Percentiles rank a stretch among this genome's conserved stretches.
Evolutionary conservation across 2,113 vertebrate genomes (phyloP).

Genomic region (Octodon degus): DNA sequence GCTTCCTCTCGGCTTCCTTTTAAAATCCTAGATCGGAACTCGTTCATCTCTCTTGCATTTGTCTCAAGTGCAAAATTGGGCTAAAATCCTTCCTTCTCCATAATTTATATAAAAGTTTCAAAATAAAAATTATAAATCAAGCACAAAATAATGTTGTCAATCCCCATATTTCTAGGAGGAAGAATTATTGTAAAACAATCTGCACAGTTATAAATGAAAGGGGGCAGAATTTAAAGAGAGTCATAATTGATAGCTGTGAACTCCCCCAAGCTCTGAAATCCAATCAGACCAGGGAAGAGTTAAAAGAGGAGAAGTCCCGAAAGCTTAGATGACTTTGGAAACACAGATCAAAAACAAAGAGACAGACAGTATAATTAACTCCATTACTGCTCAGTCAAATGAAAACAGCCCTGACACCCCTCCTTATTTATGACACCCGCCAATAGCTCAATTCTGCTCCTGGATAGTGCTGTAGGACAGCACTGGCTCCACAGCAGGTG

Average conservation of each 20-base stretch:
- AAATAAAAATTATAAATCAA: constrained; percentile 35
- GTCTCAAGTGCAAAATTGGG: background rate
- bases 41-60: background rate
- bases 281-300: constrained; percentile 79
- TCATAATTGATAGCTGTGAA: background rate
- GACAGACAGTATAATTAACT: constrained; percentile 93
- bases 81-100: background rate
- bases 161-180: background rate
- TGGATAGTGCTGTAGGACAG: constrained; percentile 88
- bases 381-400: constrained; percentile 94
- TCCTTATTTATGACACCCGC: constrained; percentile 91
- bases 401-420: constrained; percentile 90
- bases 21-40: background rate
- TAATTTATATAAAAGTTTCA: background rate
- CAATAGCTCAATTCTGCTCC: constrained; percentile 89
- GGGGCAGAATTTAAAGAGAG: background rate
- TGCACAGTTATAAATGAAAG: background rate
- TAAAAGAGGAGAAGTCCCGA: constrained; percentile 84
- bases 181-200: background rate
- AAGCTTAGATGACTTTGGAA: constrained; percentile 90
- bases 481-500: constrained; percentile 85
- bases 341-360: constrained; percentile 92
- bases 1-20: background rate
- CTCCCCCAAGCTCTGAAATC: constrained; percentile 44
- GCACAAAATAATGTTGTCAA: background rate